Conservation (phyloP, 1,140 invertebrate genomes). For the Hermetia illucens region DNA sequence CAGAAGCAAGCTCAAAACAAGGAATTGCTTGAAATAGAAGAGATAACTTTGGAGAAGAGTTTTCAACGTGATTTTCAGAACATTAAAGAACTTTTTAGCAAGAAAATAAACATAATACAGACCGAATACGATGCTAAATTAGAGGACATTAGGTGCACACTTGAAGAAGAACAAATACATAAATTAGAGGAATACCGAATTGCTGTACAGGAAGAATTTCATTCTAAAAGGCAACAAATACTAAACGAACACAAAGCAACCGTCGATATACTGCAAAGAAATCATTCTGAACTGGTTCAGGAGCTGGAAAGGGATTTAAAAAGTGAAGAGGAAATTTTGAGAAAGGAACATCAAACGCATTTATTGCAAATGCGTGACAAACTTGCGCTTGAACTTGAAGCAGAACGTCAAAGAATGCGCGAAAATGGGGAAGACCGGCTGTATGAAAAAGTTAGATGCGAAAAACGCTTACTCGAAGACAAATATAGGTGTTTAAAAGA, state of each 20-base stretch:
- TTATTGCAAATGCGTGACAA: conserved; percentile 44
- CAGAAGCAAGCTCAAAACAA: no score
- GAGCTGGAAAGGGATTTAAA: conserved; percentile 44
- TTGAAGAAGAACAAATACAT: conserved; percentile 35
- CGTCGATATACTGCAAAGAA: conserved; percentile 33
- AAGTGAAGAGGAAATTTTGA: conserved; percentile 41
- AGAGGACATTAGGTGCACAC: conserved; percentile 35
- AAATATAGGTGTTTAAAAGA: conserved; percentile 69
- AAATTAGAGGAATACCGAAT: conserved; percentile 18
- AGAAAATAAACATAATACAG: conserved; percentile 31
- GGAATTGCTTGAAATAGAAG: conserved; percentile 14
- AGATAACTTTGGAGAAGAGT: conserved; percentile 14
- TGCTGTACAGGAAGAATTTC: conserved; percentile 30
- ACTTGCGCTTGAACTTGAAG: conserved; percentile 41
- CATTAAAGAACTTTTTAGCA: conserved; percentile 28
- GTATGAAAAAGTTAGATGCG: conserved; percentile 51
- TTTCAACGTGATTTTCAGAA: conserved; percentile 23
- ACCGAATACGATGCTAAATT: conserved; percentile 36
- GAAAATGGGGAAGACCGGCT: conserved; percentile 32
- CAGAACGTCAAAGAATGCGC: conserved; percentile 31
- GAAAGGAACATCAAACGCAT: conserved; percentile 47
- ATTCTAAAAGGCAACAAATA: conserved; percentile 31
- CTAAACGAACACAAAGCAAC: conserved; percentile 34
- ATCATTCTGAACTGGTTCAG: conserved; percentile 34
- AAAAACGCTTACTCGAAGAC: conserved; percentile 55